Evolutionary conservation across 2,113 vertebrate species (phyloP), one percentile per base, ranked within the genome.

Genomic region (Canis aureus): DNA sequence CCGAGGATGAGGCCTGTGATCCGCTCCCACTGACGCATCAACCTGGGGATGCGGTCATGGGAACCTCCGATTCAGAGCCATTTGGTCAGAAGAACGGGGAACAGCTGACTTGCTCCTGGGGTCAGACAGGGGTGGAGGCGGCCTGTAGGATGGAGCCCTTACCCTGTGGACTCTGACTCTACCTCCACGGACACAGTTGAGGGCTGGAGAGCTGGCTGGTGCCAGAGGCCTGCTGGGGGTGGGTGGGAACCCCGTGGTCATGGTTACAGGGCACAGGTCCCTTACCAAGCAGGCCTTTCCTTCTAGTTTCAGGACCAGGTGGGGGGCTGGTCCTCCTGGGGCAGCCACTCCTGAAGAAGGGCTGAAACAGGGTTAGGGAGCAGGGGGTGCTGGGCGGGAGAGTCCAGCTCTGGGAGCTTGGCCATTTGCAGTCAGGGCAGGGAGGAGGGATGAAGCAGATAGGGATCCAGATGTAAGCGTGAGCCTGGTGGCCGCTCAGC

Each of bases 51-150:
- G 57, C 27, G 32, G 35, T 12, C 43, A 7, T 10, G 29, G 67
- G 86, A 66, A 64, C 27, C 69, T 78, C 69, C 12, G 49, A 7
- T 22, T 89, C 16, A 8, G 0, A 74, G 27, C 43, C 20, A 7
- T n/a, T 66, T 4, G 6, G 53, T 82, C 53, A n/a, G 73, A 59
- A 43, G 35, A 29, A 82, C 9, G 73, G 49, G 32, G 27, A 29
- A 82, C 27, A 60, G 89, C 3, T 12, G 29, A 57, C 69, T 29
- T 11, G 23, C 1, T 38, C 57, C 32, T 49, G 35, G 27, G 43
- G 43, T 43, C 43, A 43, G 43, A 43, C 1, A 0, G 20, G 35
- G 10, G 6, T 2, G 38, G 15, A 38, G 23, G 43, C 0, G 38
- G 11, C 51, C 17, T 23, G 11, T 29, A n/a, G 69, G 35, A 51